Conservation (phyloP, 2,888 invertebrate genomes). For the Amiota communis region DNA sequence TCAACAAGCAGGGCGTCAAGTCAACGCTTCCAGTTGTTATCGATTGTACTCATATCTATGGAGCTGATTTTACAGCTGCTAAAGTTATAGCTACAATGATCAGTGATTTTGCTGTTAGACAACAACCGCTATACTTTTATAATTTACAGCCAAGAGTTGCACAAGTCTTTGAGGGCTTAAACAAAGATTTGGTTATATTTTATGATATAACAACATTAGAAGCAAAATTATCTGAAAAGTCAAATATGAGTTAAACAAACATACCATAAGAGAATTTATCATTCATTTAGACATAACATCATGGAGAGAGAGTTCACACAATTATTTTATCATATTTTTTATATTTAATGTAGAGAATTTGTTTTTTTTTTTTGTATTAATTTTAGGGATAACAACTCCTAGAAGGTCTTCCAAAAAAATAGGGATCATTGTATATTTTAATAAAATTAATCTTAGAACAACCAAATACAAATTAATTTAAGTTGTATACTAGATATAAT, state of each 20-base stretch:
- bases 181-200: slow-evolving; percentile 83
- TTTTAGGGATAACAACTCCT: too few species aligned
- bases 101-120: slow-evolving; percentile 81
- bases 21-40: slow-evolving; percentile 85
- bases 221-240: slow-evolving; percentile 75
- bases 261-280: slow-evolving; percentile 21
- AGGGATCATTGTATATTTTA: too few species aligned
- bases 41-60: slow-evolving; percentile 91
- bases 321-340: too few species aligned
- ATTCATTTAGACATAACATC: not conserved
- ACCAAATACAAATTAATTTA: too few species aligned
- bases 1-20: slow-evolving; percentile 85
- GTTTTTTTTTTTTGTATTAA: not conserved
- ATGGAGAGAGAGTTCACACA: too few species aligned
- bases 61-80: slow-evolving; percentile 91
- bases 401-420: too few species aligned
- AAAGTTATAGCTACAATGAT: slow-evolving; percentile 84
- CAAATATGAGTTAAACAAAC: slow-evolving; percentile 31
- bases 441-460: too few species aligned
- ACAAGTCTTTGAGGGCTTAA: slow-evolving; percentile 85
- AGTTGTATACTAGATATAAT: too few species aligned
- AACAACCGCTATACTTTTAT: slow-evolving; percentile 86
- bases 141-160: slow-evolving; percentile 88
- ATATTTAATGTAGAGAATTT: not conserved
- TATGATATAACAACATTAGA: slow-evolving; percentile 84